Conservation (phyloP, 2,113 vertebrate species). For the Balaeniceps rex region DNA sequence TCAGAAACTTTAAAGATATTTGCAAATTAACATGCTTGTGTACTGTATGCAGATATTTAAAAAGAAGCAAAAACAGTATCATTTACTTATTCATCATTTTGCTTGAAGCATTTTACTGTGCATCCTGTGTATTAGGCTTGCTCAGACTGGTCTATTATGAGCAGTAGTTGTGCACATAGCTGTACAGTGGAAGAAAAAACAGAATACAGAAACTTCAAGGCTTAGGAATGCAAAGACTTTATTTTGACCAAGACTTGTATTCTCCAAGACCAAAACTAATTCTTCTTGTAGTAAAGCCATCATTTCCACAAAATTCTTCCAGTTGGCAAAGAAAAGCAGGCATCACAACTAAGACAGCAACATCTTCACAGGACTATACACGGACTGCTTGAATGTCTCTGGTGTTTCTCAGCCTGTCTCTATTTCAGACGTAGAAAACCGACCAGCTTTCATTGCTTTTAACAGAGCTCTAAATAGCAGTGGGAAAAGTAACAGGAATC, state of each 20-base stretch:
- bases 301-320: neutral
- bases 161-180: neutral
- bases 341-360: neutral
- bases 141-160: neutral
- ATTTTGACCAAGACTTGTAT: constrained; percentile 1
- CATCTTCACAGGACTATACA: neutral
- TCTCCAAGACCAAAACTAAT: neutral
- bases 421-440: neutral
- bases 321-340: neutral
- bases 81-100: neutral
- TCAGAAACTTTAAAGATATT: constrained; percentile 15
- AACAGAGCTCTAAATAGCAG: neutral
- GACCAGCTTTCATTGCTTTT: neutral
- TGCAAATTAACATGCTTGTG: neutral
- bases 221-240: constrained; percentile 3
- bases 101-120: neutral
- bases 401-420: neutral
- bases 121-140: neutral
- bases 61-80: neutral
- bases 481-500: neutral
- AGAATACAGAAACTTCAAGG: neutral
- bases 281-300: neutral
- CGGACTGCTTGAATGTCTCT: neutral
- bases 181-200: neutral
- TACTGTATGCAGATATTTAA: neutral